Percentiles rank a stretch among this genome's conserved stretches.
Evolutionary conservation across 2,797 vertebrate genomes (phyloP).

Genomic region (Falco peregrinus): DNA sequence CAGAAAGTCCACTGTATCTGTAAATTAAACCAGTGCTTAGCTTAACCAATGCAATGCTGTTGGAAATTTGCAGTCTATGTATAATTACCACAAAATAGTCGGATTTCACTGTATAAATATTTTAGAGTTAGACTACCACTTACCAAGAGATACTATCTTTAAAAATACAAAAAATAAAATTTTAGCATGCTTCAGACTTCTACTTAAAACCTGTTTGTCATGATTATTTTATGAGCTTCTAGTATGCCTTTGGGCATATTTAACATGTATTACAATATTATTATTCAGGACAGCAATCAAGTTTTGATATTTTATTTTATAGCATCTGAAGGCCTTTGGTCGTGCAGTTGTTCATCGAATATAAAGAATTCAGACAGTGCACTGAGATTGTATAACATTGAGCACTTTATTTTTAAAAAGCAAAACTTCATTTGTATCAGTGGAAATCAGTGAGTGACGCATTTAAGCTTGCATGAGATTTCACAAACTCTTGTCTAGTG

Average conservation of each 20-base stretch:
- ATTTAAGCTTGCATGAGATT: background rate
- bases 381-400: background rate
- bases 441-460: background rate
- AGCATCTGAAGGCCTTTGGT: background rate
- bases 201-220: background rate
- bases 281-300: background rate
- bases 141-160: background rate
- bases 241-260: background rate
- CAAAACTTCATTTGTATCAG: background rate
- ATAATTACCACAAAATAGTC: background rate
- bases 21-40: background rate
- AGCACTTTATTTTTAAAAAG: background rate
- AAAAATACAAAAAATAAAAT: background rate
- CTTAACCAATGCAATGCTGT: background rate
- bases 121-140: background rate
- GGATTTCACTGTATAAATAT: background rate
- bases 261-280: background rate
- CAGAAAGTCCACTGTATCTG: background rate
- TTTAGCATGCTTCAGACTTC: background rate
- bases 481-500: background rate
- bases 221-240: background rate
- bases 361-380: background rate
- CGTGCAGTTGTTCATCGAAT: background rate
- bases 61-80: background rate
- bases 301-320: constrained; percentile 1